Conservation (phyloP, 2,113 vertebrate species). For the Herpetotheres cachinnans region DNA sequence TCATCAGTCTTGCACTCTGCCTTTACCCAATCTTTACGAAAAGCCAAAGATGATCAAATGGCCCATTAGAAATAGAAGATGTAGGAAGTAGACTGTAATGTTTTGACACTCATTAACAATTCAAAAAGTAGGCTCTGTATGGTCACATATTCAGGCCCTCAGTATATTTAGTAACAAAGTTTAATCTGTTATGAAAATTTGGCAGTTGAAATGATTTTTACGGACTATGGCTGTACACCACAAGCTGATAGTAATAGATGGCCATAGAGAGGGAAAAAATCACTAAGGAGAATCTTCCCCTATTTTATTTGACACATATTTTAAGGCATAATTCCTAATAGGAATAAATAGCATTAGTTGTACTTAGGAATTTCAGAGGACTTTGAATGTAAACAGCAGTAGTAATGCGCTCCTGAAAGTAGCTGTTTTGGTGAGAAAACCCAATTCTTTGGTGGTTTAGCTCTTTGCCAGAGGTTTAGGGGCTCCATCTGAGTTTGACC, state of each 20-base stretch:
- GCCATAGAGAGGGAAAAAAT: not conserved
- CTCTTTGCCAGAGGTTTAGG: not conserved
- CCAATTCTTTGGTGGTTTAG: not conserved
- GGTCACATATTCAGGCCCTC: conserved; percentile 38
- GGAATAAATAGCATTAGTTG: not conserved
- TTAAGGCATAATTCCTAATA: not conserved
- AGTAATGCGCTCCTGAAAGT: not conserved
- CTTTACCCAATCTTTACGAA: too few relatives aligned
- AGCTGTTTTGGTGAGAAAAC: not conserved
- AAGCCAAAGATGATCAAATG: conserved; percentile 35
- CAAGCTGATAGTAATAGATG: not conserved
- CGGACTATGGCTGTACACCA: not conserved
- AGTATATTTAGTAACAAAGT: conserved; percentile 32
- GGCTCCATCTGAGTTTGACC: not conserved
- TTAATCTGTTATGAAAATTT: conserved; percentile 58
- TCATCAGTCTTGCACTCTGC: too few relatives aligned
- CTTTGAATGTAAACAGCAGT: not conserved
- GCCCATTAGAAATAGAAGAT: conserved; percentile 46
- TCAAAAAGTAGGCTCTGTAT: conserved; percentile 29
- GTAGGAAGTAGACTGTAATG: not conserved
- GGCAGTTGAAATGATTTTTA: conserved; percentile 35
- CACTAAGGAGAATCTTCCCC: not conserved
- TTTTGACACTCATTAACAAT: conserved; percentile 52
- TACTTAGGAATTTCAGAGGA: not conserved
- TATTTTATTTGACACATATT: not conserved